Conservation (phyloP, 2,797 vertebrate genomes). For the Anniella stebbinsi region DNA sequence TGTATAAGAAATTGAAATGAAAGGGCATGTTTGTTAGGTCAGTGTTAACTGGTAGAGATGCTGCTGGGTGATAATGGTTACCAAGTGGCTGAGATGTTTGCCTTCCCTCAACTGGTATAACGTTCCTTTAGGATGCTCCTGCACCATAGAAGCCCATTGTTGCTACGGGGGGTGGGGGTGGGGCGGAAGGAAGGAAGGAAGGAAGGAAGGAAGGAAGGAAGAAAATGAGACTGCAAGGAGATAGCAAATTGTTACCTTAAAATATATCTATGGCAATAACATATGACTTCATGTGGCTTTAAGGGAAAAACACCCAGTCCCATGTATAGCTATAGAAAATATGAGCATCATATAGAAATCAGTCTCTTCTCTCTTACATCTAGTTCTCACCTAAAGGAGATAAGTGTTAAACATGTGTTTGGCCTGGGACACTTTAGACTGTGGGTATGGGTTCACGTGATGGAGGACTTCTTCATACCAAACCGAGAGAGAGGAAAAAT, state of each 20-base stretch:
- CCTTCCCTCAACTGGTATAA: neutral
- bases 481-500: neutral
- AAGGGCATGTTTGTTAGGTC: neutral
- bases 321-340: neutral
- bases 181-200: no score
- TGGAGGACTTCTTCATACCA: neutral
- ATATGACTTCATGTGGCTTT: neutral
- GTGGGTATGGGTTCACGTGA: neutral
- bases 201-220: no score
- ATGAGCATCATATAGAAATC: neutral
- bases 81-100: neutral
- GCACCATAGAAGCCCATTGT: neutral
- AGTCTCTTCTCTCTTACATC: neutral
- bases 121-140: neutral
- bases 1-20: constrained; percentile 18
- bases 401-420: no score
- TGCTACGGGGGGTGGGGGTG: no score
- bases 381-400: neutral
- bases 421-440: no score
- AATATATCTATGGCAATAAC: neutral
- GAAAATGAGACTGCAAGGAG: neutral
- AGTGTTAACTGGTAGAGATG: neutral
- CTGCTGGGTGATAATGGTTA: neutral
- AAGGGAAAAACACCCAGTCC: neutral
- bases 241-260: neutral